phyloP scores from a whole-genome alignment of 1,140 invertebrate genomes.

The Lamellibrachia luymesi region DNA sequence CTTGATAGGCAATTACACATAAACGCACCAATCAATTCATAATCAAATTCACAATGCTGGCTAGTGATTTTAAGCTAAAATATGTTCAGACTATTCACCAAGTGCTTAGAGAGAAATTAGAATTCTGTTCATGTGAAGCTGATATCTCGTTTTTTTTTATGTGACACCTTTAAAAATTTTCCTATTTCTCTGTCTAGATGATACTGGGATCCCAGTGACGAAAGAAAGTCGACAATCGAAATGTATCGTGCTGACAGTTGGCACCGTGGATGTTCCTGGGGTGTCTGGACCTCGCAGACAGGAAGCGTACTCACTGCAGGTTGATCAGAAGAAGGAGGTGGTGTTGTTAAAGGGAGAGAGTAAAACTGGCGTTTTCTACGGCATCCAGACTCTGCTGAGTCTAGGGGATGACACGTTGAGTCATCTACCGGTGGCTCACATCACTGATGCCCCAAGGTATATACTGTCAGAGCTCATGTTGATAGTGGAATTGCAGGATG shows the following conservation, averaged over 20 bases:
- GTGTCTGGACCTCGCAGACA: slow-evolving; percentile 32
- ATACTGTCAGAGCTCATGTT: background rate
- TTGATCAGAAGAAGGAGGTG: slow-evolving; percentile 30
- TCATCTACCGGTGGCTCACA: background rate
- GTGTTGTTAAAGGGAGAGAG: slow-evolving; percentile 30
- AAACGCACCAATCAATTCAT: too few species aligned
- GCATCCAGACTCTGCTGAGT: slow-evolving; percentile 40
- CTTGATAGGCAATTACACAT: too few species aligned
- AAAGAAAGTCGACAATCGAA: slow-evolving; percentile 27
- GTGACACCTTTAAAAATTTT: background rate
- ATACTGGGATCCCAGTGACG: background rate
- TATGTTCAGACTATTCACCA: too few species aligned
- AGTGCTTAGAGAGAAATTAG: too few species aligned
- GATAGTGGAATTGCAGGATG: too few species aligned
- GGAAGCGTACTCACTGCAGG: slow-evolving; percentile 35
- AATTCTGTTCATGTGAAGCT: too few species aligned
- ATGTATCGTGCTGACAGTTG: slow-evolving; percentile 21
- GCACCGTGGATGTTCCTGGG: slow-evolving; percentile 30
- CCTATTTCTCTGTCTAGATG: background rate
- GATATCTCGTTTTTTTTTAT: too few species aligned
- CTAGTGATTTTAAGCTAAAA: too few species aligned
- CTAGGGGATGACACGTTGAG: slow-evolving; percentile 15
- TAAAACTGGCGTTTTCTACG: slow-evolving; percentile 40
- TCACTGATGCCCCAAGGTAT: slow-evolving; percentile 15
- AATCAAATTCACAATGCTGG: too few species aligned